Evolutionary conservation across 2,797 vertebrate genomes (phyloP).

Genomic region (Sebastolobus altivelis): DNA sequence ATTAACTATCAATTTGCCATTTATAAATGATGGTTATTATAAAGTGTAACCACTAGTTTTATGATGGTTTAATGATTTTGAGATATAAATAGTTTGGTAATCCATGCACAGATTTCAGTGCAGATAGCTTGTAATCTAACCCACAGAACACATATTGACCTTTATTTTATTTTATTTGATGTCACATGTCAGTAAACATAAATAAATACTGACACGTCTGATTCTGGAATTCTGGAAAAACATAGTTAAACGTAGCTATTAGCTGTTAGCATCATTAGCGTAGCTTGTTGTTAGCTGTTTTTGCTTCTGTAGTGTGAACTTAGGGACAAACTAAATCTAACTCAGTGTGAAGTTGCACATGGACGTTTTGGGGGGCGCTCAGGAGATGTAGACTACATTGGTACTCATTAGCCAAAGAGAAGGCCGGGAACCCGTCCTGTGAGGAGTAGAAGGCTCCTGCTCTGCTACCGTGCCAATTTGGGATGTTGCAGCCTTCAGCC

Average conservation of each 20-base stretch:
- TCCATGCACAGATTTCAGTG: too few relatives aligned
- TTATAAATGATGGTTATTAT: too few relatives aligned
- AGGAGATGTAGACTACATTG: not conserved
- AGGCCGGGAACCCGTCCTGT: not conserved
- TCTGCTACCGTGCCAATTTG: not conserved
- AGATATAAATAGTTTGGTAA: too few relatives aligned
- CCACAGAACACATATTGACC: not conserved
- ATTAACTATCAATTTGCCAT: too few relatives aligned
- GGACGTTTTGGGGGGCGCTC: not conserved
- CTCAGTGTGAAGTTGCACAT: not conserved
- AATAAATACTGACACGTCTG: too few relatives aligned
- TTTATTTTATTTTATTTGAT: not conserved
- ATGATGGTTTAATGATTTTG: too few relatives aligned
- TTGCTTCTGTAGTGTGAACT: not conserved
- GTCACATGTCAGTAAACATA: not conserved
- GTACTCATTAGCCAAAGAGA: too few relatives aligned
- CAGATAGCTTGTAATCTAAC: too few relatives aligned
- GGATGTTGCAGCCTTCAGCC: not conserved
- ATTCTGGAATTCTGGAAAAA: not conserved
- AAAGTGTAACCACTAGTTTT: not conserved
- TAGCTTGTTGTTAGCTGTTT: too few relatives aligned
- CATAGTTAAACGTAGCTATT: not conserved
- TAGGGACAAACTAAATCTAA: not conserved
- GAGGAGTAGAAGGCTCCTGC: not conserved
- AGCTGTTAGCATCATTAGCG: not conserved